Percentiles rank a stretch among this genome's conserved stretches.
These are phyloP conservation scores for Amphiprion percula DNA, from an alignment of 2,113 vertebrate genomes.

Conservation along the genomic window DNA sequence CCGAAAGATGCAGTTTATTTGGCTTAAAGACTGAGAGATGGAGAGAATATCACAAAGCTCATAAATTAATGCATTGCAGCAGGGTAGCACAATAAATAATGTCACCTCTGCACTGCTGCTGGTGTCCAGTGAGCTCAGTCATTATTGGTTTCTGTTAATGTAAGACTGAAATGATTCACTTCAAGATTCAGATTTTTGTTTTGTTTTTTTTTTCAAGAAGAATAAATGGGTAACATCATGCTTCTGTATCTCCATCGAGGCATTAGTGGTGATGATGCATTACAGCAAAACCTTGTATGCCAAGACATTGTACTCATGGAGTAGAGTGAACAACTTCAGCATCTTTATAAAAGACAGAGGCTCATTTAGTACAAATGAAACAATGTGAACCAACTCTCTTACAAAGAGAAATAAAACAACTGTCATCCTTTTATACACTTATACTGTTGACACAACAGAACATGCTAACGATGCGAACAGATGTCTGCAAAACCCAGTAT, in stretches of 20 bases:
- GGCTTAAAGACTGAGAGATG: background rate
- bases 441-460: conserved; percentile 14
- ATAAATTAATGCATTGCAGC: background rate
- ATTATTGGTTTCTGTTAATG: background rate
- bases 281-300: conserved; percentile 3
- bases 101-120: background rate
- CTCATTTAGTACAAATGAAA: conserved; percentile 21
- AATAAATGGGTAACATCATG: conserved; percentile 24
- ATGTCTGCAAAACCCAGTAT: conserved; percentile 26
- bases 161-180: background rate
- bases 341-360: conserved; percentile 30
- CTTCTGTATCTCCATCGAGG: background rate
- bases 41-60: background rate
- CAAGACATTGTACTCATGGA: conserved; percentile 35
- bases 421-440: background rate
- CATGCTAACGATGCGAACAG: background rate
- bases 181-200: conserved; percentile 15
- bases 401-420: conserved; percentile 1
- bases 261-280: conserved; percentile 50
- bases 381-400: background rate
- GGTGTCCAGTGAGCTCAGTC: background rate
- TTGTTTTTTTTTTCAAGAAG: conserved; percentile 41
- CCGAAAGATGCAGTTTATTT: background rate
- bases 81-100: background rate
- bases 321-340: conserved; percentile 13